Conservation (phyloP, 2,888 invertebrate species). For the Cosmia pyralina region DNA sequence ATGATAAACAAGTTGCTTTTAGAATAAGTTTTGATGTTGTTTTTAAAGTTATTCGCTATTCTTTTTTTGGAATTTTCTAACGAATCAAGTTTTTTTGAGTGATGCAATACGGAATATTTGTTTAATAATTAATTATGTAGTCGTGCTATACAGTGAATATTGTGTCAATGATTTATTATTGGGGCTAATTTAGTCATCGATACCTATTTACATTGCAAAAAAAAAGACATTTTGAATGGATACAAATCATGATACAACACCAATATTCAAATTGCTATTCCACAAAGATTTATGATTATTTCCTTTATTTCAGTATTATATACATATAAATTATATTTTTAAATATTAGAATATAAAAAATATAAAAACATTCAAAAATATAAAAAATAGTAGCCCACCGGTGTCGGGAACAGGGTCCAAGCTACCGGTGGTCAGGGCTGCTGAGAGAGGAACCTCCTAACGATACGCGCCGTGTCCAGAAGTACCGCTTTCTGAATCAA, state of each 20-base stretch:
- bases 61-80: neutral
- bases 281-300: too few relatives aligned
- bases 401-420: too few relatives aligned
- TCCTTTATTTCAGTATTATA: too few relatives aligned
- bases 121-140: neutral
- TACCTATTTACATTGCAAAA: neutral
- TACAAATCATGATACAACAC: neutral
- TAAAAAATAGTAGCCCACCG: too few relatives aligned
- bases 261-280: neutral
- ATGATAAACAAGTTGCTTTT: conserved; percentile 30
- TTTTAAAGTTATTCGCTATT: neutral
- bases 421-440: too few relatives aligned
- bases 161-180: neutral
- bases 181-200: too few relatives aligned
- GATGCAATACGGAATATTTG: neutral
- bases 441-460: too few relatives aligned
- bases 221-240: neutral
- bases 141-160: neutral
- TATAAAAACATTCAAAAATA: too few relatives aligned
- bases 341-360: too few relatives aligned
- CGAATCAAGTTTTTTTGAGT: neutral
- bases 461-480: too few relatives aligned
- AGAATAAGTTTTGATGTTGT: conserved; percentile 1
- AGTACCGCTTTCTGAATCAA: too few relatives aligned
- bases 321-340: too few relatives aligned